Evolutionary conservation across 1,140 invertebrate genomes (phyloP), one percentile per base, ranked within the genome.

Genomic region (Drosophila pseudoobscura): DNA sequence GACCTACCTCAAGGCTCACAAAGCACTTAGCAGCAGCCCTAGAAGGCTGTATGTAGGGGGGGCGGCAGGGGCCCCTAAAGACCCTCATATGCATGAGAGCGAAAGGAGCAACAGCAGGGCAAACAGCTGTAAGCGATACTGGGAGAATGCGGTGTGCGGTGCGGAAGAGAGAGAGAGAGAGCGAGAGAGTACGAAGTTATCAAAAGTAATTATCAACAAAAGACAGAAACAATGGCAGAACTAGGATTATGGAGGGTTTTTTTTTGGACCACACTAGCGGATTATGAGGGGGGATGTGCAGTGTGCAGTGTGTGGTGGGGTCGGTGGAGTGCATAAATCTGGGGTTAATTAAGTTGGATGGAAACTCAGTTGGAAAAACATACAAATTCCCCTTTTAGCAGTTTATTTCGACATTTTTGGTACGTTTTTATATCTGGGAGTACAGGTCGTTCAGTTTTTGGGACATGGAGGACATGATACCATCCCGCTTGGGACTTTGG

Each of bases 161-260:
- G 5, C 13, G 39, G 24, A 8, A 7, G 26, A 4, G 26, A 8
- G 47, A 20, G 26, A 8, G 47, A 20, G 17, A 1, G 17, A 17
- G 17, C 17, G 20, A 49, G 52, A 69, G 65, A 57, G 63, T 57
- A 29, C 45, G 44, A 75, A 75, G 70, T 65, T 75, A 75, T 75
- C 70, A 74, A 75, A 75, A 75, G 71, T 75, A 75, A 75, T 75
- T 75, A 75, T 75, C 70, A 75, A 75, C 71, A 74, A 74, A 58
- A 74, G 71, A 65, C 71, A 75, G 71, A 59, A 74, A 74, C 70
- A 74, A 74, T 74, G 59, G 51, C 69, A 56, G 69, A 72, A 47
- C 74, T 60, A 54, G 55, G 66, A 47, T 71, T 71, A 59, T 24
- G 24, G 39, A 11, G 24, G 3, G 9, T 35, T 35, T 35, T 11